These are phyloP conservation scores for Odontophorus gujanensis DNA, from an alignment of 2,113 vertebrate species.

Conservation along the genomic window DNA sequence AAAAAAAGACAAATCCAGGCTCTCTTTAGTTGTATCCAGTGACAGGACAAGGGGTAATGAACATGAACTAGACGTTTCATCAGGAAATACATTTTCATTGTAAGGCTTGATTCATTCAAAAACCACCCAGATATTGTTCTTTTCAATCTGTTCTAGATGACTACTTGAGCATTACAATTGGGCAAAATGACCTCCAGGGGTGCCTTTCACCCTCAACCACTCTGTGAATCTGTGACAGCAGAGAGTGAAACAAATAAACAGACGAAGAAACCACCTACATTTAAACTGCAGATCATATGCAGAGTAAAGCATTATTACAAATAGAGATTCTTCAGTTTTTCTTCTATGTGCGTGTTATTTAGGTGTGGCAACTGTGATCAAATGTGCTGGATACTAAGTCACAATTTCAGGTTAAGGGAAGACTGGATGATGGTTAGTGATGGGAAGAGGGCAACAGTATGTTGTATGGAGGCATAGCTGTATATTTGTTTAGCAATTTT, in stretches of 20 bases:
- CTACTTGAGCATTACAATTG: accelerated
- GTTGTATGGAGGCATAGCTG: neutral
- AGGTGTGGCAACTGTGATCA: neutral
- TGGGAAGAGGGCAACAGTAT: neutral
- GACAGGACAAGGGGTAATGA: too few species aligned
- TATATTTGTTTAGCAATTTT: neutral
- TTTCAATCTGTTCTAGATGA: neutral
- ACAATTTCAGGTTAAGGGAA: neutral
- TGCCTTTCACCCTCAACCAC: neutral
- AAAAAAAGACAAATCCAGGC: neutral
- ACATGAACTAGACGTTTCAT: neutral
- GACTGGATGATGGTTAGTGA: neutral
- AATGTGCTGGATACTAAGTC: neutral
- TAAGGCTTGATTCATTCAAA: neutral
- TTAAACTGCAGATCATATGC: neutral
- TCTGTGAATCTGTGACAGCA: neutral
- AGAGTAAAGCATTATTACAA: neutral
- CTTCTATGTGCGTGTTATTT: neutral
- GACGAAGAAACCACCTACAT: neutral
- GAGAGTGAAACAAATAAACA: neutral
- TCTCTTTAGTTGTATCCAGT: neutral
- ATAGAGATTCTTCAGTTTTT: neutral
- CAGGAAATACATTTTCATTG: neutral
- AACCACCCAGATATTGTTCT: neutral
- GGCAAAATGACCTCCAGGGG: neutral